These are phyloP conservation scores for Synanthedon vespiformis DNA, from an alignment of 2,888 invertebrate species.

Conservation along the genomic window DNA sequence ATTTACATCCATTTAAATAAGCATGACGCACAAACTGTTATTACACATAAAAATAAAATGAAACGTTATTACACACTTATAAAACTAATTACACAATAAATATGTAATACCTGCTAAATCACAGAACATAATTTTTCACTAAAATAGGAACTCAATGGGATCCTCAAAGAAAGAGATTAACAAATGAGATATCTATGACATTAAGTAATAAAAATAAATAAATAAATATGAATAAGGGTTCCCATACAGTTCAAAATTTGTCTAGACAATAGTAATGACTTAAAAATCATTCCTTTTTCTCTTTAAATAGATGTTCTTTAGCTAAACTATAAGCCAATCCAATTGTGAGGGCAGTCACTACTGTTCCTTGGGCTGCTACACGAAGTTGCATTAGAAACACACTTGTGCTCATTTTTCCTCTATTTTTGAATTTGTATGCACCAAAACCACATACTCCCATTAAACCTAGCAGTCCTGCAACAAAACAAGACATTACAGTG, in stretches of 20 bases:
- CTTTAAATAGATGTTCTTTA: slow-evolving; percentile 58
- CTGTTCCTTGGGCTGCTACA: slow-evolving; percentile 87
- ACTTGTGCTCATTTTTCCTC: slow-evolving; percentile 83
- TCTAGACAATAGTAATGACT: neutral
- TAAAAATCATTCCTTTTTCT: slow-evolving; percentile 22
- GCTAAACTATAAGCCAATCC: slow-evolving; percentile 79
- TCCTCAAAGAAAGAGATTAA: no score
- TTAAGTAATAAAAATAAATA: no score
- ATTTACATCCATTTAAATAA: no score
- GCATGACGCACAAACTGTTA: no score
- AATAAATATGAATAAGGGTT: neutral
- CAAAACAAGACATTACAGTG: slow-evolving; percentile 1
- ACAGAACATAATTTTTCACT: neutral
- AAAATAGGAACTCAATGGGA: no score
- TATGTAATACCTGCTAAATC: neutral
- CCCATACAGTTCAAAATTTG: neutral
- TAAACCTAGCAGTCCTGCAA: slow-evolving; percentile 77
- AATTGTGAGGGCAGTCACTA: slow-evolving; percentile 79
- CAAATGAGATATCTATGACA: no score
- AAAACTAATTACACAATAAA: no score
- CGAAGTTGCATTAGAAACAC: slow-evolving; percentile 87
- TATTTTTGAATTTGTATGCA: slow-evolving; percentile 78
- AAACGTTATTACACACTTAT: no score
- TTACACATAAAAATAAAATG: no score
- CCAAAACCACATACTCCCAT: slow-evolving; percentile 77